Evolutionary conservation across 2,888 invertebrate species (phyloP).

Genomic region (Ferdinandea cuprea): DNA sequence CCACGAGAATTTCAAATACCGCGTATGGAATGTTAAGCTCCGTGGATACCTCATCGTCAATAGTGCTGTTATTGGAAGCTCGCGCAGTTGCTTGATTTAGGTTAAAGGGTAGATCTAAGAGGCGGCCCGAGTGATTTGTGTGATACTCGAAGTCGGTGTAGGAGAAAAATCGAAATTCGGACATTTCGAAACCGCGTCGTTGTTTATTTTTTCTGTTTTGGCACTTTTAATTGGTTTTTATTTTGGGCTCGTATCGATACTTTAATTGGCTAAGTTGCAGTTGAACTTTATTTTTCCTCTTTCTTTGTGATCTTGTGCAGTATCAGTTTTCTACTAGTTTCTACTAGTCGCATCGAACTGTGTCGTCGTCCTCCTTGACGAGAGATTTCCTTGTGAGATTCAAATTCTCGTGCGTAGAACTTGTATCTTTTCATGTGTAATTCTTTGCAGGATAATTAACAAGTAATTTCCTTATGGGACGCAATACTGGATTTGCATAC

Average conservation of each 20-base stretch:
- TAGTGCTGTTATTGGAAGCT: constrained; percentile 57
- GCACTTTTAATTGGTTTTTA: too few species aligned
- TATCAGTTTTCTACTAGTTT: neutral
- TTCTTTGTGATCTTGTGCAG: neutral
- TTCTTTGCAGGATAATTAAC: constrained; percentile 70
- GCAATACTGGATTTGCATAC: constrained; percentile 51
- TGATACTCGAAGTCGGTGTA: constrained; percentile 79
- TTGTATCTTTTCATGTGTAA: constrained; percentile 59
- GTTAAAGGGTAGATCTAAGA: constrained; percentile 79
- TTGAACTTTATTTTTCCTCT: constrained; percentile 19
- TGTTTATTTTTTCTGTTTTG: neutral
- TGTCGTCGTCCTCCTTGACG: neutral
- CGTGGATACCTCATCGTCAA: constrained; percentile 81
- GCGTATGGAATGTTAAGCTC: constrained; percentile 90
- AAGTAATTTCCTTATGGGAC: constrained; percentile 66
- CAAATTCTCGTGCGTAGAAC: constrained; percentile 6
- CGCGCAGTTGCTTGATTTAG: constrained; percentile 77
- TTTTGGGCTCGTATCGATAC: too few species aligned
- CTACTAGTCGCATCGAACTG: constrained; percentile 1
- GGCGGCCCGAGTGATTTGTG: constrained; percentile 78
- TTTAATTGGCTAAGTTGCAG: constrained; percentile 7
- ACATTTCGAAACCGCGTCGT: constrained; percentile 76
- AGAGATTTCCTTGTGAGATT: constrained; percentile 13
- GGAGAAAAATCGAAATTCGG: constrained; percentile 81
- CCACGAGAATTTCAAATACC: constrained; percentile 91